phyloP scores from a whole-genome alignment of 2,797 vertebrate species.

The Alosa sapidissima region DNA sequence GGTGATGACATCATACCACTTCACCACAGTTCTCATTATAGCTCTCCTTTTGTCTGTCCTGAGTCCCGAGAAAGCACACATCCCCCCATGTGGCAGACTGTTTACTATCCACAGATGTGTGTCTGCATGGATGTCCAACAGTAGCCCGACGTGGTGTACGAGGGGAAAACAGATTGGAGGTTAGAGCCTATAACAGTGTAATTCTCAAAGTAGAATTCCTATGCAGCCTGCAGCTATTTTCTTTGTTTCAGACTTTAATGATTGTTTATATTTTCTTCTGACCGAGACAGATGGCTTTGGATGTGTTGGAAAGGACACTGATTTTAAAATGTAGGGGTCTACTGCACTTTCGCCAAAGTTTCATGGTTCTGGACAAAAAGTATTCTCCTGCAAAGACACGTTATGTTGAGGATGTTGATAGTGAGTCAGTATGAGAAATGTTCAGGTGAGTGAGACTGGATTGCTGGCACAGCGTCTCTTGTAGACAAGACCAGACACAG shows the following conservation, averaged over 20 bases:
- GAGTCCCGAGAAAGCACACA: background rate
- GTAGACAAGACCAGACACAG: background rate
- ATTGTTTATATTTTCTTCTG: background rate
- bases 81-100: slow-evolving; percentile 11
- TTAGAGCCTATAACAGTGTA: background rate
- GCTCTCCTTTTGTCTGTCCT: background rate
- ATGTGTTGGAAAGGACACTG: background rate
- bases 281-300: background rate
- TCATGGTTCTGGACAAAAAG: background rate
- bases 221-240: background rate
- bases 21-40: background rate
- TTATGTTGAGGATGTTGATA: background rate
- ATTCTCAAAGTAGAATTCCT: background rate
- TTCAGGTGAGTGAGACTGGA: background rate
- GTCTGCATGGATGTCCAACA: background rate
- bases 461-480: background rate
- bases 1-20: slow-evolving; percentile 4
- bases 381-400: background rate
- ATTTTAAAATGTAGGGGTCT: background rate
- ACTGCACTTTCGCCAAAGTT: background rate
- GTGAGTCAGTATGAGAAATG: background rate
- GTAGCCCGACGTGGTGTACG: background rate
- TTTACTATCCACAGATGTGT: slow-evolving; percentile 16
- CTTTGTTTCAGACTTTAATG: background rate
- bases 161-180: background rate